A percentile compares a stretch with the other conserved stretches of the same genome.
Evolutionary conservation across 2,113 vertebrate species (phyloP).

Genomic region (Carollia perspicillata): DNA sequence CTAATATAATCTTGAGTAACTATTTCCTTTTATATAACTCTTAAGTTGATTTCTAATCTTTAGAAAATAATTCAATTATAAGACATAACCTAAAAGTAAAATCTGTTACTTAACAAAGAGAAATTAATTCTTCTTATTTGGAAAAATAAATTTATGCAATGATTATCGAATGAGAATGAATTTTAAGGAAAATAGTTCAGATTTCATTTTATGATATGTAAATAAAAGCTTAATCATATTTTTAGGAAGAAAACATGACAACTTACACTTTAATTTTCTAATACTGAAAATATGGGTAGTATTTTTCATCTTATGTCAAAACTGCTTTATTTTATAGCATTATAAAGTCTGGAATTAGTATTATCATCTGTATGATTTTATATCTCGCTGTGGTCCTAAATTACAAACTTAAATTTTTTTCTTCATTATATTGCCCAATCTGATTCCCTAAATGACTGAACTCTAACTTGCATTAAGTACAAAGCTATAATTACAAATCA

Average conservation of each 20-base stretch:
- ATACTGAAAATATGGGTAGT: not conserved
- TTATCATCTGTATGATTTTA: not conserved
- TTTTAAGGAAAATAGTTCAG: slow-evolving; percentile 1
- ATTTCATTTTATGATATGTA: not conserved
- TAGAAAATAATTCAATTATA: slow-evolving; percentile 23
- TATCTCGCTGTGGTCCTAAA: not conserved
- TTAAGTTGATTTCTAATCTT: not conserved
- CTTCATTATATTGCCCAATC: not conserved
- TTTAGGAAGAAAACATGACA: slow-evolving; percentile 18
- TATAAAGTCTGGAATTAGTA: not conserved
- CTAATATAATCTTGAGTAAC: slow-evolving; percentile 13
- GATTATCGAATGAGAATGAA: not conserved
- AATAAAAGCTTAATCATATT: not conserved
- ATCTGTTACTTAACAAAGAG: not conserved
- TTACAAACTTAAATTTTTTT: not conserved
- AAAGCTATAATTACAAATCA: slow-evolving; percentile 47
- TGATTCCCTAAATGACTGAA: slow-evolving; percentile 1
- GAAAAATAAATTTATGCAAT: not conserved
- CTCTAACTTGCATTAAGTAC: slow-evolving; percentile 39
- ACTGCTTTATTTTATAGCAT: not conserved
- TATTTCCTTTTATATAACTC: not conserved
- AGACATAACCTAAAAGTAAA: not conserved
- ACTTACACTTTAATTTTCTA: not conserved
- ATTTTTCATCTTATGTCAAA: slow-evolving; percentile 9
- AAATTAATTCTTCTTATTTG: slow-evolving; percentile 22